Evolutionary conservation across 2,113 vertebrate genomes (phyloP).

Genomic region (Diadophis punctatus): DNA sequence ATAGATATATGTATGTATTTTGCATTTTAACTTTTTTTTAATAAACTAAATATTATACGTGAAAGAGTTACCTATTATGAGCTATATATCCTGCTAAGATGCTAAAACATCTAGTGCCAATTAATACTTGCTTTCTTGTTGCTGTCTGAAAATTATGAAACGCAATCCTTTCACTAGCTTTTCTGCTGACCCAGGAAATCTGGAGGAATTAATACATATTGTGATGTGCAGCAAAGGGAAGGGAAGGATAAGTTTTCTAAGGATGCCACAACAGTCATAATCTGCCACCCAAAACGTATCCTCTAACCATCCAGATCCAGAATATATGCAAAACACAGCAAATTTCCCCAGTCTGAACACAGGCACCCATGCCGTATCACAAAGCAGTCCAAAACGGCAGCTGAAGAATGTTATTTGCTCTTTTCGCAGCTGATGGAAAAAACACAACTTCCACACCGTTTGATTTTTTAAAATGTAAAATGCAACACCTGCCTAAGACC

Average conservation of each 20-base stretch:
- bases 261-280: conserved; percentile 10
- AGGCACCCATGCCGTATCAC: background rate
- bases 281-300: conserved; percentile 27
- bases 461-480: conserved; percentile 74
- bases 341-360: conserved; percentile 50
- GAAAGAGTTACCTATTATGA: background rate
- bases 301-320: conserved; percentile 6
- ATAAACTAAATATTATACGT: background rate
- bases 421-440: conserved; percentile 70
- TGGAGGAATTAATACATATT: background rate
- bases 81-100: background rate
- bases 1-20: background rate
- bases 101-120: background rate
- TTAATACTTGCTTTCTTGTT: background rate
- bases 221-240: background rate
- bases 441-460: conserved; percentile 76
- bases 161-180: background rate
- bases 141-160: background rate
- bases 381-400: conserved; percentile 31
- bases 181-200: background rate
- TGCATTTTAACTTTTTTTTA: background rate
- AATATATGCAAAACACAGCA: conserved; percentile 33
- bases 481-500: conserved; percentile 79
- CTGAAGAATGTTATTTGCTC: conserved; percentile 38
- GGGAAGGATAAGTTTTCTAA: rapidly evolving